Conservation (phyloP, 2,113 vertebrate species). For the Arothron firmamentum region DNA sequence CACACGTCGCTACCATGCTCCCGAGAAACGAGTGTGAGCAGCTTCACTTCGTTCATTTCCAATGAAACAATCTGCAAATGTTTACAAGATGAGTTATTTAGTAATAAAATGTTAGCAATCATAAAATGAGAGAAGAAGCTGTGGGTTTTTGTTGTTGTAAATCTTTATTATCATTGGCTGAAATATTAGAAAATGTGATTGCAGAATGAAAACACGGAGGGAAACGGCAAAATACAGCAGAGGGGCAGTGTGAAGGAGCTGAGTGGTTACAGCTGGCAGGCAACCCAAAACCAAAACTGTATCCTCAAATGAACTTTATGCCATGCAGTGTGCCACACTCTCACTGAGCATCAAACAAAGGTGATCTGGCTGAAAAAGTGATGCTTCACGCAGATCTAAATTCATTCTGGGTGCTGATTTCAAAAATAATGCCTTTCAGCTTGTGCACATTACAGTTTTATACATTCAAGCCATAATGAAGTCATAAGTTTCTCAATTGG, state of each 20-base stretch:
- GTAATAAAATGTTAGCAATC: no score
- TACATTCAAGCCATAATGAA: slow-evolving; percentile 42
- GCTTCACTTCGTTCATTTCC: not conserved
- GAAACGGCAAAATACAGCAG: not conserved
- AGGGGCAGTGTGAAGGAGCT: not conserved
- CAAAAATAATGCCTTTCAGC: not conserved
- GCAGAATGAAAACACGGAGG: not conserved
- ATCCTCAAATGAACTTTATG: slow-evolving; percentile 60
- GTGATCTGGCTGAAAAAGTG: not conserved
- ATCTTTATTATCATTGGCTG: not conserved
- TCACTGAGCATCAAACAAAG: slow-evolving; percentile 26
- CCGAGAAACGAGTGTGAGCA: not conserved
- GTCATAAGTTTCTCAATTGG: slow-evolving; percentile 79
- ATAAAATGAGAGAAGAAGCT: not conserved
- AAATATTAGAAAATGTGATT: not conserved
- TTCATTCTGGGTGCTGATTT: not conserved
- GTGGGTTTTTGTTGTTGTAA: not conserved
- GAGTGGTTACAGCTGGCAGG: slow-evolving; percentile 41
- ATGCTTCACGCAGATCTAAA: not conserved
- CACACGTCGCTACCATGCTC: slow-evolving; percentile 14
- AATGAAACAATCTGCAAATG: not conserved
- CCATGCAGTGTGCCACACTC: slow-evolving; percentile 32
- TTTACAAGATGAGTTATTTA: not conserved
- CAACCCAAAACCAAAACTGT: slow-evolving; percentile 43
- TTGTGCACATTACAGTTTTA: slow-evolving; percentile 35